Evolutionary conservation across 2,888 invertebrate species (phyloP), one percentile per base, ranked within the genome.

Genomic region (Dicyrtomina minuta): DNA sequence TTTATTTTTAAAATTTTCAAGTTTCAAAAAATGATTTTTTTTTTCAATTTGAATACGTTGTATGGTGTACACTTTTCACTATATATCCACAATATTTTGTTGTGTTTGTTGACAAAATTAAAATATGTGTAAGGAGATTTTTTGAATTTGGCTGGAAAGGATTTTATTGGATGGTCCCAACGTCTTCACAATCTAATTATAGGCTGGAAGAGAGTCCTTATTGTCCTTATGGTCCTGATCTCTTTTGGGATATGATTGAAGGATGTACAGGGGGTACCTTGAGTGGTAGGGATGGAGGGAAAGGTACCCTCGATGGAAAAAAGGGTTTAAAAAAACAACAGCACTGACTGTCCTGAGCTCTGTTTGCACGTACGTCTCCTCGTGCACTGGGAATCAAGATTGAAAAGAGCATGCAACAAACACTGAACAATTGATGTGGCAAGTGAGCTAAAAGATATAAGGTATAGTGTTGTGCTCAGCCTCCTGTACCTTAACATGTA

Each of bases 351-450:
- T 55, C 51, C 26, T 46, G 61, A 43, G 49, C 61, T 61, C 62
- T 62, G 22, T 44, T 61, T 61, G 61, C 61, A 61, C 61, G 44
- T 62, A 62, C 62, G 20, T 27, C 62, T 62, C 62, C 62, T 44
- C 62, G 62, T 62, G 62, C 51, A 62, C 62, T 62, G 62, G 33
- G 26, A 44, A 22, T n/a, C n/a, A n/a, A n/a, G n/a, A n/a, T 17
- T 17, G 43, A 61, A 33, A 33, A 33, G 27, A 61, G 46, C 61
- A 46, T 61, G 61, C 61, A 61, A 61, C 46, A 49, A 62, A 62
- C 51, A 51, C 46, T 62, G 49, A 62, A 62, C 62, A 62, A 62
- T 62, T 33, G 49, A 62, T 60, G 44, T n/a, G 5, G 17, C 46
- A 20, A 51, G 51, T 17, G 51, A 51, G 17, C 17, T 46, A 46